A percentile compares a stretch with the other conserved stretches of the same genome.
phyloP scores from a whole-genome alignment of 2,797 vertebrate genomes.

The Esox lucius region DNA sequence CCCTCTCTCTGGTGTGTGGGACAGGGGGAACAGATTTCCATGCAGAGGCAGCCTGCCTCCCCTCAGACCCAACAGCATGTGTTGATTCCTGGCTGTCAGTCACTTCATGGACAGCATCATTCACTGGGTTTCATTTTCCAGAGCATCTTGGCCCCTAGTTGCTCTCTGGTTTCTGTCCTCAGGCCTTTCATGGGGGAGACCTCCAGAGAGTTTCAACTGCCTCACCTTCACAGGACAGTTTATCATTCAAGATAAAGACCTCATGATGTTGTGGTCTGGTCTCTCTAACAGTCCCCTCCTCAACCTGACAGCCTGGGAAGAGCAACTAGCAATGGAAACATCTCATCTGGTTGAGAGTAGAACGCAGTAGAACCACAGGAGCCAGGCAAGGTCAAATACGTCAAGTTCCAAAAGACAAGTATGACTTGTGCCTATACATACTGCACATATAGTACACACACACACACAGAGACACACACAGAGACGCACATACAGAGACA shows the following conservation, averaged over 20 bases:
- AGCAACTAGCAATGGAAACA: constrained; percentile 17
- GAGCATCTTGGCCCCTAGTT: constrained; percentile 9
- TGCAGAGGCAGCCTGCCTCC: background rate
- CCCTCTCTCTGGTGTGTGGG: background rate
- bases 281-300: constrained; percentile 20
- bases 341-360: background rate
- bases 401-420: constrained; percentile 13
- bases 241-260: background rate
- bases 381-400: constrained; percentile 28
- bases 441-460: background rate
- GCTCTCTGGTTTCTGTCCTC: constrained; percentile 22
- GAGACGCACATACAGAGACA: background rate
- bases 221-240: background rate
- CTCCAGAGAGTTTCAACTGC: constrained; percentile 19
- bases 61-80: background rate
- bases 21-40: background rate
- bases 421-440: background rate
- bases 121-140: constrained; percentile 28
- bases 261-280: background rate
- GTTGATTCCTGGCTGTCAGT: background rate
- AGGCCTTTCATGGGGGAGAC: constrained; percentile 12
- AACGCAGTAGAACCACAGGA: background rate
- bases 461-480: background rate
- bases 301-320: background rate
- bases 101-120: no score